A percentile compares a stretch with the other conserved stretches of the same genome.
These are phyloP conservation scores for Probosciger aterrimus DNA, from an alignment of 2,113 vertebrate species.

Conservation along the genomic window DNA sequence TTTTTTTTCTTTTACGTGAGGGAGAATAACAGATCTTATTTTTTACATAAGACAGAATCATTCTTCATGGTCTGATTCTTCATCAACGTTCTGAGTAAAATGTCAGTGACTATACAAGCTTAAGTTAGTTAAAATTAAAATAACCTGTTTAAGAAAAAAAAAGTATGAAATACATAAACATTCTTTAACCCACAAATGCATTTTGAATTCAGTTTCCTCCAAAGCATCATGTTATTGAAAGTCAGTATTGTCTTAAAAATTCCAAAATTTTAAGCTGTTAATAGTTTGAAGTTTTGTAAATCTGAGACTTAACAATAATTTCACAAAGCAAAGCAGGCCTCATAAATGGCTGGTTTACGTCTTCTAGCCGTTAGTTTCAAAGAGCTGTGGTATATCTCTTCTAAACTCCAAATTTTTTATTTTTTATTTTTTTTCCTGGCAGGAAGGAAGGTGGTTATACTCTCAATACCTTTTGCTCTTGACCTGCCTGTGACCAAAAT, in stretches of 20 bases:
- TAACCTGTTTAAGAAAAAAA: not conserved
- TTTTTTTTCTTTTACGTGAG: not conserved
- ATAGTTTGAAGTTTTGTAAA: not conserved
- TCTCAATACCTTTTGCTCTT: not conserved
- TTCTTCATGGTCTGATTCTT: not conserved
- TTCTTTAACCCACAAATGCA: not conserved
- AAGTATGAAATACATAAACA: not conserved
- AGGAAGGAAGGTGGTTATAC: not conserved
- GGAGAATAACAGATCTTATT: not conserved
- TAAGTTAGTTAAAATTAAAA: not conserved
- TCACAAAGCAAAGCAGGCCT: not conserved
- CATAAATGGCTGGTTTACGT: not conserved
- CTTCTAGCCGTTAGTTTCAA: not conserved
- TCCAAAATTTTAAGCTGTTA: not conserved
- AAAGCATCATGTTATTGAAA: not conserved
- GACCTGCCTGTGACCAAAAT: not conserved
- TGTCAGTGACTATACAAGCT: not conserved
- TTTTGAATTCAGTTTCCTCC: not conserved
- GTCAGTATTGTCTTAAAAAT: not conserved
- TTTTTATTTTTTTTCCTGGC: not conserved
- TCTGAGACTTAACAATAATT: not conserved
- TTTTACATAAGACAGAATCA: not conserved
- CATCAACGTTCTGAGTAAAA: not conserved
- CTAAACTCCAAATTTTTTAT: not conserved
- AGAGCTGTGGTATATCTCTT: not conserved